These are phyloP conservation scores for Masnerella sp. DNA, from an alignment of 2,888 invertebrate genomes.

Conservation along the genomic window DNA sequence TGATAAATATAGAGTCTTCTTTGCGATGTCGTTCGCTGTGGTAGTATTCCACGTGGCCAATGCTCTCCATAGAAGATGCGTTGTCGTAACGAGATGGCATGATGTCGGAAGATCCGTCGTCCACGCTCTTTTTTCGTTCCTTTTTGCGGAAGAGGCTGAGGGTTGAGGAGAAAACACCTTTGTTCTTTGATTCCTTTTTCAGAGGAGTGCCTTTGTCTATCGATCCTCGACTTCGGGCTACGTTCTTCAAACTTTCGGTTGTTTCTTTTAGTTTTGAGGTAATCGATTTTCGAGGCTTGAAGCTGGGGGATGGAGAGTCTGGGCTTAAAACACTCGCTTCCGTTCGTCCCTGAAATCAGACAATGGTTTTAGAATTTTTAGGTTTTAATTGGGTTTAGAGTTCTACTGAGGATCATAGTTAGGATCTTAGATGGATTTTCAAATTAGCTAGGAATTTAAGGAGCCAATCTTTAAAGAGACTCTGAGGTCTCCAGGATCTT, in stretches of 20 bases:
- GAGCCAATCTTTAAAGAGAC: too few species aligned
- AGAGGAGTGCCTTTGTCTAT: conserved; percentile 66
- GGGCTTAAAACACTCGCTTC: conserved; percentile 73
- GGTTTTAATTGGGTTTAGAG: too few species aligned
- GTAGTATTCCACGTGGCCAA: conserved; percentile 72
- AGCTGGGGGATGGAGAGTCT: conserved; percentile 73
- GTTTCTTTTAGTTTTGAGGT: conserved; percentile 76
- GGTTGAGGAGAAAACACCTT: conserved; percentile 76
- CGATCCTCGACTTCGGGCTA: conserved; percentile 73
- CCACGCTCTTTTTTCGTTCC: conserved; percentile 71
- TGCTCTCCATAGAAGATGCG: conserved; percentile 67
- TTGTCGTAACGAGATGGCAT: conserved; percentile 37
- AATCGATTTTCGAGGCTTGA: conserved; percentile 73
- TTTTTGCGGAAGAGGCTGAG: conserved; percentile 74
- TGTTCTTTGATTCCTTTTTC: conserved; percentile 74
- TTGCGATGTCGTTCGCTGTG: conserved; percentile 65
- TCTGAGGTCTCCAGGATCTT: too few species aligned
- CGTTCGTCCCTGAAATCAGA: conserved; percentile 67
- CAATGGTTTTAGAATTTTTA: background rate
- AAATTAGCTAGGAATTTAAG: too few species aligned
- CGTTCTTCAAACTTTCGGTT: conserved; percentile 75
- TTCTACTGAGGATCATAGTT: too few species aligned
- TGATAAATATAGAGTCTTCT: conserved; percentile 69
- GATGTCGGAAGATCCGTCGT: conserved; percentile 44
- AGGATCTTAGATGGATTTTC: too few species aligned